Percentiles rank a stretch among this genome's conserved stretches.
phyloP scores from a whole-genome alignment of 2,797 vertebrate species.

The Poeciliopsis gracilis region DNA sequence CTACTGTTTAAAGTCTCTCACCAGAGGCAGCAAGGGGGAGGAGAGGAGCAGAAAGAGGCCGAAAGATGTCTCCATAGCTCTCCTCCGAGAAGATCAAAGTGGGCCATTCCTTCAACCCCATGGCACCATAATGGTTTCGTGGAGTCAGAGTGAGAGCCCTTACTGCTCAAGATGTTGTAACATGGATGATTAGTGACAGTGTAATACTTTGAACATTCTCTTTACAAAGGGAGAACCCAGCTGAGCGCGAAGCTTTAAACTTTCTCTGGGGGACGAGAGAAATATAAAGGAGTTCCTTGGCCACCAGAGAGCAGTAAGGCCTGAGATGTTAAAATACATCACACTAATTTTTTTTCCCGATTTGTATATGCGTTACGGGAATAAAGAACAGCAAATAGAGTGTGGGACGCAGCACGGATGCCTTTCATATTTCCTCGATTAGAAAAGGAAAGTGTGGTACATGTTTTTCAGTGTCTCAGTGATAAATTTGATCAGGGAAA shows the following conservation, averaged over 20 bases:
- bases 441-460: conserved; percentile 62
- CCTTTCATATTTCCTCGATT: conserved; percentile 77
- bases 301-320: conserved; percentile 80
- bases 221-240: conserved; percentile 81
- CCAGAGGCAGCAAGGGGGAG: conserved; percentile 67
- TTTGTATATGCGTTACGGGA: conserved; percentile 81
- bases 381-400: conserved; percentile 84
- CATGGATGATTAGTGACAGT: conserved; percentile 80
- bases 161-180: conserved; percentile 68
- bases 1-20: conserved; percentile 83
- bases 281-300: conserved; percentile 69
- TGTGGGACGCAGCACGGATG: conserved; percentile 77
- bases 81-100: conserved; percentile 74
- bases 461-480: conserved; percentile 61
- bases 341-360: conserved; percentile 70
- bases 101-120: conserved; percentile 63
- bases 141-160: conserved; percentile 74
- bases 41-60: conserved; percentile 67
- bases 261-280: conserved; percentile 34
- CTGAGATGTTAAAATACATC: conserved; percentile 84
- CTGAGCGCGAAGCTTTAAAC: conserved; percentile 83
- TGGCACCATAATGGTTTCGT: conserved; percentile 69
- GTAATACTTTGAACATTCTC: conserved; percentile 78
- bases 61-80: conserved; percentile 69
- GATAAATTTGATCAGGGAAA: conserved; percentile 58